These are phyloP conservation scores for Eurosta solidaginis DNA, from an alignment of 1,140 invertebrate genomes.

Conservation along the genomic window DNA sequence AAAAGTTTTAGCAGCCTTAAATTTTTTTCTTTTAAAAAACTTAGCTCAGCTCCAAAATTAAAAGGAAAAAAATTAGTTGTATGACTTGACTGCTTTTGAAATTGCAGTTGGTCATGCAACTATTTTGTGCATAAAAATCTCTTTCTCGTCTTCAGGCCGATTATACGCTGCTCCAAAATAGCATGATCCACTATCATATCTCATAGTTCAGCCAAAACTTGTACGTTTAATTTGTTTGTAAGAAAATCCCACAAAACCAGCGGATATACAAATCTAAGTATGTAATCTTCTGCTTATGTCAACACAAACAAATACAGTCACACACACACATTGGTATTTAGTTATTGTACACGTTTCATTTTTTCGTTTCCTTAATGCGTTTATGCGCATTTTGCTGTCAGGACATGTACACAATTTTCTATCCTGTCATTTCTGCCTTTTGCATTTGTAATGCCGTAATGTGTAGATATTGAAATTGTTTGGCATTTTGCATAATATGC, in stretches of 20 bases:
- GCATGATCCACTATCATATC: too few species aligned
- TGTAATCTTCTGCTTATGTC: neutral
- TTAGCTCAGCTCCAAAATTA: too few species aligned
- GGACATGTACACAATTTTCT: conserved; percentile 16
- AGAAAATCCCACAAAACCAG: neutral
- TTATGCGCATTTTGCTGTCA: conserved; percentile 22
- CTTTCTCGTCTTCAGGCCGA: too few species aligned
- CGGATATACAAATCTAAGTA: neutral
- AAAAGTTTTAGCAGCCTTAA: too few species aligned
- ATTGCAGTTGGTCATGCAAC: too few species aligned
- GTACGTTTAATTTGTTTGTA: too few species aligned
- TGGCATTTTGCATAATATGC: neutral
- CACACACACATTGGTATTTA: neutral
- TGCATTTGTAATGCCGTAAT: conserved; percentile 26
- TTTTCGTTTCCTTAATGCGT: conserved; percentile 23
- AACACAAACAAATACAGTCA: neutral
- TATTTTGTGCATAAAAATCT: too few species aligned
- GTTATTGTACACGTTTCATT: neutral
- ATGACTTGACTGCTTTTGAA: too few species aligned
- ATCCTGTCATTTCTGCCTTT: conserved; percentile 17
- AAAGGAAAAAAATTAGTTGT: too few species aligned
- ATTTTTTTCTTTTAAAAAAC: too few species aligned
- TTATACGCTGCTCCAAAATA: too few species aligned
- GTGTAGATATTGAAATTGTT: conserved; percentile 9
- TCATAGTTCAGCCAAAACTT: too few species aligned